Evolutionary conservation across 30 jellyfish, hydroid and myxozoan genomes (phyloP).

Genomic region (Mastigias papua): DNA sequence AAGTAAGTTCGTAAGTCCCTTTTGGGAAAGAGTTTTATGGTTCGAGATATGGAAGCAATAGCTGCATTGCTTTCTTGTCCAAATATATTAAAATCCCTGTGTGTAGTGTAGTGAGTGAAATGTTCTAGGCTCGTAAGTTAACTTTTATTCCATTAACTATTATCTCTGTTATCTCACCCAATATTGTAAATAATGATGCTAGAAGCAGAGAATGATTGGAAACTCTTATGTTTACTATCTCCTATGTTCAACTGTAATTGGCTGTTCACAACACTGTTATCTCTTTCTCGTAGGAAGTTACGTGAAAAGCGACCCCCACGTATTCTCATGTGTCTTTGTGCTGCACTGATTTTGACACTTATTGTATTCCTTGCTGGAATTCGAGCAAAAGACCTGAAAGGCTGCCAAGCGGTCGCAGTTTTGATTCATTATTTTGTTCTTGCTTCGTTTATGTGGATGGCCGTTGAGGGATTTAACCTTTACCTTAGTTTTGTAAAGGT

Average conservation of each 20-base stretch:
- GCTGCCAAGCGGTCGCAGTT: conserved; percentile 83
- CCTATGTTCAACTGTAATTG: too few species aligned
- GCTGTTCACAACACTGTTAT: too few species aligned
- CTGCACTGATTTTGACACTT: conserved; percentile 63
- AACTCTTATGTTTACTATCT: not conserved
- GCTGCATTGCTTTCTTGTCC: too few species aligned
- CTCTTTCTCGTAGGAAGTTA: conserved; percentile 60
- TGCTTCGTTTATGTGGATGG: conserved; percentile 89
- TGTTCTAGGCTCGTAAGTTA: too few species aligned
- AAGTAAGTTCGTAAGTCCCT: conserved; percentile 21
- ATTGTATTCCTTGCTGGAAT: conserved; percentile 75
- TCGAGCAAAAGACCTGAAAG: conserved; percentile 68
- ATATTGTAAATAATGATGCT: too few species aligned
- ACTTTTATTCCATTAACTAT: too few species aligned
- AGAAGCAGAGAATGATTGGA: too few species aligned
- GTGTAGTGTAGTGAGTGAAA: too few species aligned
- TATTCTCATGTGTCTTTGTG: conserved; percentile 78
- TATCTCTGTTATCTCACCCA: too few species aligned
- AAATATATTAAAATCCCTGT: too few species aligned
- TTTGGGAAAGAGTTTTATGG: too few species aligned
- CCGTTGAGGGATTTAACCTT: conserved; percentile 89
- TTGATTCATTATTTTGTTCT: conserved; percentile 85
- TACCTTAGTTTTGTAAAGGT: conserved; percentile 83
- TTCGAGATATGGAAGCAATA: too few species aligned
- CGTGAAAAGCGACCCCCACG: conserved; percentile 88